phyloP scores from a whole-genome alignment of 1,140 invertebrate species.

The Druon quercuslanigerum region DNA sequence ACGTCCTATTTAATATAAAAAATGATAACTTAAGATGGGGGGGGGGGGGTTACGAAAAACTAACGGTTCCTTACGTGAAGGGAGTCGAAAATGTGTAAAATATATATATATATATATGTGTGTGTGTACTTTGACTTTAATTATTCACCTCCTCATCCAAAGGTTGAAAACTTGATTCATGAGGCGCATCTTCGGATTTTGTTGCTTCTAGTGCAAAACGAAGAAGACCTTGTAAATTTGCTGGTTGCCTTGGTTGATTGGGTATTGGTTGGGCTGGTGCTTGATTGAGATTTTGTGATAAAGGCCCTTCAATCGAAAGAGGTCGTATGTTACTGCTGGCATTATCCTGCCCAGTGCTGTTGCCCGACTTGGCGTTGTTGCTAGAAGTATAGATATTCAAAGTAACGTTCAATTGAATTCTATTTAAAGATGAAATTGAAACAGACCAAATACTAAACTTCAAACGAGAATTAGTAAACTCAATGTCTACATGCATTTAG shows the following conservation, averaged over 20 bases:
- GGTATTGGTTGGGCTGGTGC: slow-evolving; percentile 44
- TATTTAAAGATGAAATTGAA: no score
- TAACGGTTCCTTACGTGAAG: no score
- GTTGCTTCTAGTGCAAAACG: slow-evolving; percentile 81
- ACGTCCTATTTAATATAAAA: no score
- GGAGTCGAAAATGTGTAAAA: no score
- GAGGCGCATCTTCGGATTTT: slow-evolving; percentile 76
- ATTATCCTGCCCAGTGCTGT: slow-evolving; percentile 44
- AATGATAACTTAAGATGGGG: no score
- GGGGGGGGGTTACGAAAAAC: no score
- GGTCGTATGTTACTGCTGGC: slow-evolving; percentile 58
- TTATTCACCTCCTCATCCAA: slow-evolving; percentile 79
- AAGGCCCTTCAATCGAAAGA: slow-evolving; percentile 65
- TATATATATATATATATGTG: no score
- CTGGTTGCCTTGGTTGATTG: slow-evolving; percentile 71
- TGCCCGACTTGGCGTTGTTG: slow-evolving; percentile 47
- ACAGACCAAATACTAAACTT: no score
- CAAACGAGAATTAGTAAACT: no score
- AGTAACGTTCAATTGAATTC: no score
- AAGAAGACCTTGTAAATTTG: slow-evolving; percentile 78
- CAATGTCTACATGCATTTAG: no score
- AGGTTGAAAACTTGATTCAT: slow-evolving; percentile 70
- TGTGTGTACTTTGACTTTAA: not conserved
- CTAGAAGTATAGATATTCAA: slow-evolving; percentile 40
- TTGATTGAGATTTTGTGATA: slow-evolving; percentile 41